Conservation (phyloP, 2,888 invertebrate genomes). For the Ophioninae sp. region DNA sequence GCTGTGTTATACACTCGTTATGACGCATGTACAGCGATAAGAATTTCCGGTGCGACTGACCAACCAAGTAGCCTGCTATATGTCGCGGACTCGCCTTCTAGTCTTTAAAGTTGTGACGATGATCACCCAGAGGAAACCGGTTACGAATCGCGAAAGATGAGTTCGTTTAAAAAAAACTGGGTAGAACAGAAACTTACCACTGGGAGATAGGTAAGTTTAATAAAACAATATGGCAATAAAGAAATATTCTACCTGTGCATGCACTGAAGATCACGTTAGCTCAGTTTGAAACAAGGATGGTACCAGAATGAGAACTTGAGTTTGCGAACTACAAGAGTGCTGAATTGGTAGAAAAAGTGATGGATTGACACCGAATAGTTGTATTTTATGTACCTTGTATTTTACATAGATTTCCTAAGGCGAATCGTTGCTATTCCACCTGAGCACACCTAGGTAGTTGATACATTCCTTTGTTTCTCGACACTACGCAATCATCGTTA, state of each 20-base stretch:
- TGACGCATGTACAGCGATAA: not conserved
- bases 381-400: constrained; percentile 1
- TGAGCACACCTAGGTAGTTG: not conserved
- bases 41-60: not conserved
- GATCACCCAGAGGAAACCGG: too few relatives aligned
- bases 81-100: not conserved
- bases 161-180: too few relatives aligned
- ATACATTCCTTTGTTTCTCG: not conserved
- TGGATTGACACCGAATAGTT: not conserved
- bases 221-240: too few relatives aligned
- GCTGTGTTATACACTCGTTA: not conserved
- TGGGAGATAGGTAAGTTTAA: too few relatives aligned
- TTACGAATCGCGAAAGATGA: too few relatives aligned
- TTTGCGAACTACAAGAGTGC: not conserved
- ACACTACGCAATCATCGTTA: constrained; percentile 30
- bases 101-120: not conserved
- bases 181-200: too few relatives aligned
- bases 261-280: not conserved
- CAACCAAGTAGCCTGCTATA: constrained; percentile 29
- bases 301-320: not conserved
- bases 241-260: not conserved
- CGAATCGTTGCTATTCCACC: constrained; percentile 20
- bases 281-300: not conserved
- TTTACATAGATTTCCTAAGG: constrained; percentile 2
- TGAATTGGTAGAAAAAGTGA: not conserved